Evolutionary conservation across 1,140 invertebrate genomes (phyloP).

Genomic region (Trichogramma pretiosum): DNA sequence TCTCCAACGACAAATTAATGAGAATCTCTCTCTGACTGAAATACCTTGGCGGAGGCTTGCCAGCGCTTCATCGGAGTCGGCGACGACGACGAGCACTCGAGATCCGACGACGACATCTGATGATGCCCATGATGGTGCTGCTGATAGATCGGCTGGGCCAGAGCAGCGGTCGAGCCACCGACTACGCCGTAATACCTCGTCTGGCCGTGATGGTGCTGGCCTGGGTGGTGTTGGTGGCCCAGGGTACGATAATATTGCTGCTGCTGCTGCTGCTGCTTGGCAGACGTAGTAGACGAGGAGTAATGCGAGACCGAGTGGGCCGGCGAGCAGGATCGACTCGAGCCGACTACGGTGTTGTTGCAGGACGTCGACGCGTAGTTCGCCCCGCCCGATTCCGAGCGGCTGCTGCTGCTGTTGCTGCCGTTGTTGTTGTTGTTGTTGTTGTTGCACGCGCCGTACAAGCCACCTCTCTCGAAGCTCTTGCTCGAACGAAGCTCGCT

Average conservation of each 20-base stretch:
- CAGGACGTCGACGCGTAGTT: no score
- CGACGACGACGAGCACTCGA: no score
- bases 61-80: no score
- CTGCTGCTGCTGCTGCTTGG: no score
- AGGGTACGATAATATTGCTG: no score
- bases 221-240: neutral
- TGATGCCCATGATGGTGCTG: no score
- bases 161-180: neutral
- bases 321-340: slow-evolving; percentile 35
- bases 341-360: neutral
- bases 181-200: slow-evolving; percentile 23
- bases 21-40: no score
- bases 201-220: slow-evolving; percentile 37
- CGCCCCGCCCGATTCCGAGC: neutral
- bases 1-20: no score
- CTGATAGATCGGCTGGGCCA: slow-evolving; percentile 9
- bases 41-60: neutral
- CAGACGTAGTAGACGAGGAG: no score
- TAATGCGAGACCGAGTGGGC: slow-evolving; percentile 32
- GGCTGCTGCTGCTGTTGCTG: neutral
- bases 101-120: no score
- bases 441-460: no score
- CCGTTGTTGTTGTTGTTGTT: neutral
- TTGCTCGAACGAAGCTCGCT: slow-evolving; percentile 9
- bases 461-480: slow-evolving; percentile 17